Evolutionary conservation across 1,140 invertebrate species (phyloP).

Genomic region (Drosophila takahashii): DNA sequence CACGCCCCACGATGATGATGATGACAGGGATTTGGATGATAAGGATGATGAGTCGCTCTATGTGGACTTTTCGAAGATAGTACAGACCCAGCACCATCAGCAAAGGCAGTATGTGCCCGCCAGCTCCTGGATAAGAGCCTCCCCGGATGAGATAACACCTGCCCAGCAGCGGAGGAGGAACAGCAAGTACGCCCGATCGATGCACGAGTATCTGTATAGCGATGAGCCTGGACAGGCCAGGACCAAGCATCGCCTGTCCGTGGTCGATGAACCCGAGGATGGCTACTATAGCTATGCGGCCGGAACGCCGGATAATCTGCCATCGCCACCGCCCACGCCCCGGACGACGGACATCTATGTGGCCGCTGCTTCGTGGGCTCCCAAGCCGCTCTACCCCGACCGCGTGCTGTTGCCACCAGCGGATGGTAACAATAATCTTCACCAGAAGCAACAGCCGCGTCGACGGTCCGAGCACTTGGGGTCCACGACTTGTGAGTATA

Average conservation of each 20-base stretch:
- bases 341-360: slow-evolving; percentile 85
- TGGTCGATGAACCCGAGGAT: slow-evolving; percentile 76
- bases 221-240: slow-evolving; percentile 42
- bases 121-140: slow-evolving; percentile 69
- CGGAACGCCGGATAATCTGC: slow-evolving; percentile 65
- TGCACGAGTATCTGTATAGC: slow-evolving; percentile 80
- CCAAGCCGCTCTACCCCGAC: slow-evolving; percentile 86
- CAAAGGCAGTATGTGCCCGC: slow-evolving; percentile 70
- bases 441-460: slow-evolving; percentile 54
- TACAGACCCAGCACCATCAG: slow-evolving; percentile 61
- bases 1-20: slow-evolving; percentile 56
- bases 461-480: slow-evolving; percentile 76
- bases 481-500: slow-evolving; percentile 83
- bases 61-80: slow-evolving; percentile 83
- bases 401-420: slow-evolving; percentile 66
- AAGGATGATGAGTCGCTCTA: slow-evolving; percentile 76
- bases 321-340: slow-evolving; percentile 47
- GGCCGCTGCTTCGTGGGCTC: slow-evolving; percentile 87
- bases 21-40: slow-evolving; percentile 19
- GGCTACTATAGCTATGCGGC: slow-evolving; percentile 80
- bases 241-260: slow-evolving; percentile 62
- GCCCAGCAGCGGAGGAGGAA: slow-evolving; percentile 67
- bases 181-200: slow-evolving; percentile 73
- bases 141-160: slow-evolving; percentile 57
- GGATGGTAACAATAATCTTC: slow-evolving; percentile 46